A percentile compares a stretch with the other conserved stretches of the same genome.
Conservation (phyloP, 2,113 vertebrate genomes). For the Sitta europaea region DNA sequence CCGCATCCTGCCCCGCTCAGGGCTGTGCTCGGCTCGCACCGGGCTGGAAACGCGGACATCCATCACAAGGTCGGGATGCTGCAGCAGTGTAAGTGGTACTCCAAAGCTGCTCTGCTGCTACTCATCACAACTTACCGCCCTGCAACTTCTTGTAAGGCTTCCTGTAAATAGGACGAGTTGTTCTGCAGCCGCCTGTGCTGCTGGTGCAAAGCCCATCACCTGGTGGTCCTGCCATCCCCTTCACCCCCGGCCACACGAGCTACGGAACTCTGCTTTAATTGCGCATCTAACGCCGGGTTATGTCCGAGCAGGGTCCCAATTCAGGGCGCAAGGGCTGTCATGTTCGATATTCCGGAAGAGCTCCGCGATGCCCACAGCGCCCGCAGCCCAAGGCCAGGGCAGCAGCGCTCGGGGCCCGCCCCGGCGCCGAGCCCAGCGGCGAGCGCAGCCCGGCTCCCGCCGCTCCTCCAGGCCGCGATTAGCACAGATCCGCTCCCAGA, state of each 20-base stretch:
- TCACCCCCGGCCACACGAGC: not conserved
- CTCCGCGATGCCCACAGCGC: rapidly evolving
- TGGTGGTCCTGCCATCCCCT: not conserved
- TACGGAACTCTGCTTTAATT: not conserved
- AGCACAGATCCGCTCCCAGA: conserved; percentile 5
- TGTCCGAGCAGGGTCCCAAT: not conserved
- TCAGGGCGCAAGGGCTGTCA: too few relatives aligned
- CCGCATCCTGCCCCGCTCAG: not conserved
- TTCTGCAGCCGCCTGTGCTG: rapidly evolving
- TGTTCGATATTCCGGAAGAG: rapidly evolving
- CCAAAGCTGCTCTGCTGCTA: not conserved
- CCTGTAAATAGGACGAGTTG: rapidly evolving
- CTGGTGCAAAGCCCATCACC: not conserved
- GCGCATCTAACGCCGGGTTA: rapidly evolving
- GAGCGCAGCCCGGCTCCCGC: not conserved
- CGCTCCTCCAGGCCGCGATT: not conserved
- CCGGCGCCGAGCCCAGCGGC: not conserved
- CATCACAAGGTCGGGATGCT: not conserved
- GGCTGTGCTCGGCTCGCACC: not conserved
- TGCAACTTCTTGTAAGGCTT: not conserved
- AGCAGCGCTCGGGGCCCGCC: rapidly evolving
- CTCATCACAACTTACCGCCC: not conserved
- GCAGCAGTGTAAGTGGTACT: not conserved
- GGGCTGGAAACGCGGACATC: not conserved
- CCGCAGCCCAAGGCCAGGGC: rapidly evolving